Evolutionary conservation across 1,140 invertebrate genomes (phyloP).

Genomic region (Oncopodura yosiiana): DNA sequence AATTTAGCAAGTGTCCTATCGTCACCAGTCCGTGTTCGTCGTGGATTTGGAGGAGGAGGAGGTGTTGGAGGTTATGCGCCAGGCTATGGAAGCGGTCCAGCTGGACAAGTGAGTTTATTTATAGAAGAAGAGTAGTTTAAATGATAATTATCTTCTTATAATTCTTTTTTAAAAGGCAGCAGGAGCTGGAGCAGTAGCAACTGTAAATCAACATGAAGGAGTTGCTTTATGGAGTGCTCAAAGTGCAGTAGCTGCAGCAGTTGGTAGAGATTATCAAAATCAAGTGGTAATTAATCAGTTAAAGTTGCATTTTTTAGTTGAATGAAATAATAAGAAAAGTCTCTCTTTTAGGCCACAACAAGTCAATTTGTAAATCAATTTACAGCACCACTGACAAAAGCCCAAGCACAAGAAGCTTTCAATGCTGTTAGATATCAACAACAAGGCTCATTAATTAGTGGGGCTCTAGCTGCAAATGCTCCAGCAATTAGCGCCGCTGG

Average conservation of each 20-base stretch:
- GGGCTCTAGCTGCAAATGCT: slow-evolving; percentile 11
- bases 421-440: slow-evolving; percentile 18
- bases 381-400: slow-evolving; percentile 32
- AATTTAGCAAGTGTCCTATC: slow-evolving; percentile 1
- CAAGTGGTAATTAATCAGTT: no score
- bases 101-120: not conserved
- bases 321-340: not conserved
- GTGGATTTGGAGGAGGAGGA: slow-evolving; percentile 24
- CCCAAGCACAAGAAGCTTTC: slow-evolving; percentile 25
- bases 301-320: no score
- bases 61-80: slow-evolving; percentile 25
- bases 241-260: slow-evolving; percentile 23
- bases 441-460: slow-evolving; percentile 21
- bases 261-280: slow-evolving; percentile 29
- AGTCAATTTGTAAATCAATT: slow-evolving; percentile 28
- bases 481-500: slow-evolving; percentile 19
- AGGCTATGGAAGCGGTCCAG: slow-evolving; percentile 23
- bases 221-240: slow-evolving; percentile 27
- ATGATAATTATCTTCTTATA: not conserved
- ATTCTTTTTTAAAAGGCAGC: slow-evolving; percentile 11
- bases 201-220: slow-evolving; percentile 17
- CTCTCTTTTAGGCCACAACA: slow-evolving; percentile 20
- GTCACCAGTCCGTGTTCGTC: slow-evolving; percentile 11
- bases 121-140: not conserved
- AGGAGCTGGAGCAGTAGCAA: slow-evolving; percentile 14